Evolutionary conservation across 2,113 vertebrate species (phyloP), one percentile per base, ranked within the genome.

Genomic region (Rhinolophus ferrumequinum): DNA sequence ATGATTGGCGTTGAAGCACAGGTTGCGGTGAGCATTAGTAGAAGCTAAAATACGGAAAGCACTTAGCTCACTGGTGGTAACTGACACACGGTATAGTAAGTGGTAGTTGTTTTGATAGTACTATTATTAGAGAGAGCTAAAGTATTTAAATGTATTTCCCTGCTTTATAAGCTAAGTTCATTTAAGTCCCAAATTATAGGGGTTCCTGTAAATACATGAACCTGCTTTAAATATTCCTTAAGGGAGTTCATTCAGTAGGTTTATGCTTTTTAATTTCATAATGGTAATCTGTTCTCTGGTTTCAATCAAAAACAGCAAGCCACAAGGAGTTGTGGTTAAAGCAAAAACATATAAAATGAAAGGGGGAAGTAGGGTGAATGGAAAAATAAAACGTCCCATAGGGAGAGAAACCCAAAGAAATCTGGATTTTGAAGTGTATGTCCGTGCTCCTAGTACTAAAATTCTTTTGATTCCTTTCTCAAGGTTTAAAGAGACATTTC

Each of bases 151-250:
- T 47, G 4, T 44, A 94, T 77, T 90, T 93, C 9, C 79, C 28
- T 76, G 50, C 60, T 58, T 87, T 72, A 38, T 60, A 72, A 92
- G 8, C 8, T 50, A 6, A 89, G 76, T 72, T 88, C 26, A 77
- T 47, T 52, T 67, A 82, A 66, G 62, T 70, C 60, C 38, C 82
- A 92, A 95, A 47, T 67, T 86, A 12, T 28, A 87, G 28, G 2
- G 6, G 30, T 82, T 81, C 54, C 19, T 75, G n/a, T 56, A 86
- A 95, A 73, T 73, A 62, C 10, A 50, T 44, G 24, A 19, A 8
- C 14, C 64, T 70, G 28, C n/a, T 95, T 52, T n/a, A 93, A 93
- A 88, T 93, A 80, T 64, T 60, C 44, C 54, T 90, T 60, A 79
- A 93, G 38, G 19, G 19, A 70, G 64, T 54, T 79, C 41, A 80